phyloP scores from a whole-genome alignment of 2,113 vertebrate genomes.

The Ellobius talpinus region DNA sequence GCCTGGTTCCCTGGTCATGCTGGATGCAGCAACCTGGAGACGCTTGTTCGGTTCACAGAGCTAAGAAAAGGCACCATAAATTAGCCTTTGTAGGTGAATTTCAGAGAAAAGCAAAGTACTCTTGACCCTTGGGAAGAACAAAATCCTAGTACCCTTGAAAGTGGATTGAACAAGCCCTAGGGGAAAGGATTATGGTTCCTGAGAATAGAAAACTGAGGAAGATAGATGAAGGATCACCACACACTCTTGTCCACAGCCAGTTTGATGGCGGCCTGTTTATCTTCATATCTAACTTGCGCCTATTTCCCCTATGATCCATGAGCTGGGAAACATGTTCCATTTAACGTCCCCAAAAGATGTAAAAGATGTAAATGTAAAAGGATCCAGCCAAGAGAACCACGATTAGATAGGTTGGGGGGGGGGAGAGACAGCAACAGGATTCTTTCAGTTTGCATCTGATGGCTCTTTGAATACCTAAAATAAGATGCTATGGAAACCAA shows the following conservation, averaged over 20 bases:
- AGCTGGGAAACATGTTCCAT: not conserved
- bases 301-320: not conserved
- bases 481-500: not conserved
- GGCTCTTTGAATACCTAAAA: not conserved
- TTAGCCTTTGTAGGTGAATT: not conserved
- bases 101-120: not conserved
- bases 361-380: too few species aligned
- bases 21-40: not conserved
- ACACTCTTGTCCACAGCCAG: too few species aligned
- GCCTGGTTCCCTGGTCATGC: not conserved
- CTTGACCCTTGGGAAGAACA: not conserved
- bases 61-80: not conserved
- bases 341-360: not conserved
- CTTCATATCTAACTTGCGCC: not conserved
- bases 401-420: not conserved
- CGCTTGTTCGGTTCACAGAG: not conserved
- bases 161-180: not conserved
- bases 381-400: not conserved
- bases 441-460: not conserved
- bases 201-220: not conserved
- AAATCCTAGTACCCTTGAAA: not conserved
- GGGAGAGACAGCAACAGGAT: not conserved
- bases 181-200: not conserved
- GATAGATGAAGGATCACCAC: not conserved
- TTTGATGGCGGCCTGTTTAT: rapidly evolving